A percentile compares a stretch with the other conserved stretches of the same genome.
Evolutionary conservation across 2,797 vertebrate genomes (phyloP).

Genomic region (Sebastolobus alascanus): DNA sequence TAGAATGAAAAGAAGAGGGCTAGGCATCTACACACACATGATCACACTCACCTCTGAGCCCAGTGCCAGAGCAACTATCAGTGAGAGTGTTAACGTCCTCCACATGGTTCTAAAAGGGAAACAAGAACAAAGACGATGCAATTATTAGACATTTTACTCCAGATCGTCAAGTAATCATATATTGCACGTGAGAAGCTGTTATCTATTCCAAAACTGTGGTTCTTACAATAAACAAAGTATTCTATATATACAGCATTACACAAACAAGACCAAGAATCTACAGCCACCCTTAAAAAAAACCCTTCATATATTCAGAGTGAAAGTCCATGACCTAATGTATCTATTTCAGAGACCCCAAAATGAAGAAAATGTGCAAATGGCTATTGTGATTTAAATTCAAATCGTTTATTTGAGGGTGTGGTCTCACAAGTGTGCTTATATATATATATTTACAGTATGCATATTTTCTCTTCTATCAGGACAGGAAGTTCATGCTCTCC

Average conservation of each 20-base stretch:
- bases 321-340: no score
- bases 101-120: conserved; percentile 73
- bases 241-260: neutral
- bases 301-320: no score
- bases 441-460: conserved; percentile 39
- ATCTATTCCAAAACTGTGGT: neutral
- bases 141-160: neutral
- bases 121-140: conserved; percentile 9
- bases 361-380: neutral
- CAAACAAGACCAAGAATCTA: neutral
- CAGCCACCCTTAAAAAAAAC: neutral
- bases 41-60: conserved; percentile 63
- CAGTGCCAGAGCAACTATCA: conserved; percentile 58
- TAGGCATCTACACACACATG: neutral
- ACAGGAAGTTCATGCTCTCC: conserved; percentile 72
- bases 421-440: neutral
- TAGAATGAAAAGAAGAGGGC: neutral
- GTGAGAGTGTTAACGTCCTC: conserved; percentile 53
- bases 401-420: neutral
- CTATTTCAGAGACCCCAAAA: no score
- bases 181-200: neutral
- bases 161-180: neutral
- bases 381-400: neutral
- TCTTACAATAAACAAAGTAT: neutral
- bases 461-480: conserved; percentile 59